Evolutionary conservation across 2,888 invertebrate species (phyloP).

Genomic region (Balanococcus diminutus): DNA sequence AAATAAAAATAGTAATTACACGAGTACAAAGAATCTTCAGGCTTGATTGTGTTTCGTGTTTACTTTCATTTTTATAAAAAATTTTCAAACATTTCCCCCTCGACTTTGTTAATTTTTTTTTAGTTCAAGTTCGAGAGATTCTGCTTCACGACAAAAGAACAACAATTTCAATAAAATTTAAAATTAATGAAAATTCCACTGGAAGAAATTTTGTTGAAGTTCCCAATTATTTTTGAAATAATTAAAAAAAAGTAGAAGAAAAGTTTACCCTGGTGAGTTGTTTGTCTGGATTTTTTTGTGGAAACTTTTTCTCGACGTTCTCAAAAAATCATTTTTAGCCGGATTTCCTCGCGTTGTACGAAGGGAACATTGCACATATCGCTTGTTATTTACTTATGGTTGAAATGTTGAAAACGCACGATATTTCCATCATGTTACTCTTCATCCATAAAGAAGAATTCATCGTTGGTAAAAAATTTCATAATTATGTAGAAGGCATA

Average conservation of each 20-base stretch:
- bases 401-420: not conserved
- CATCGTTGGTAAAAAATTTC: not conserved
- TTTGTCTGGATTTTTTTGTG: not conserved
- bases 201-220: not conserved
- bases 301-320: not conserved
- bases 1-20: too few relatives aligned
- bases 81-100: too few relatives aligned
- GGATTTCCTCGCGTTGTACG: not conserved
- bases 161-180: not conserved
- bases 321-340: not conserved
- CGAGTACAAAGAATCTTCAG: too few relatives aligned
- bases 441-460: not conserved
- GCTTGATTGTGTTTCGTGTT: too few relatives aligned
- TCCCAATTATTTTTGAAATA: not conserved
- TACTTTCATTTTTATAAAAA: too few relatives aligned
- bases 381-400: not conserved
- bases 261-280: not conserved
- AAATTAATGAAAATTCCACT: not conserved
- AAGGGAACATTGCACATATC: not conserved
- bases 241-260: not conserved
- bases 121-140: too few relatives aligned
- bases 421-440: not conserved
- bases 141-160: too few relatives aligned
- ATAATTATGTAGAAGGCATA: not conserved
- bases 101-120: too few relatives aligned